A percentile compares a stretch with the other conserved stretches of the same genome.
Conservation (phyloP, 2,797 vertebrate genomes). For the Zenarchopterus dispar region DNA sequence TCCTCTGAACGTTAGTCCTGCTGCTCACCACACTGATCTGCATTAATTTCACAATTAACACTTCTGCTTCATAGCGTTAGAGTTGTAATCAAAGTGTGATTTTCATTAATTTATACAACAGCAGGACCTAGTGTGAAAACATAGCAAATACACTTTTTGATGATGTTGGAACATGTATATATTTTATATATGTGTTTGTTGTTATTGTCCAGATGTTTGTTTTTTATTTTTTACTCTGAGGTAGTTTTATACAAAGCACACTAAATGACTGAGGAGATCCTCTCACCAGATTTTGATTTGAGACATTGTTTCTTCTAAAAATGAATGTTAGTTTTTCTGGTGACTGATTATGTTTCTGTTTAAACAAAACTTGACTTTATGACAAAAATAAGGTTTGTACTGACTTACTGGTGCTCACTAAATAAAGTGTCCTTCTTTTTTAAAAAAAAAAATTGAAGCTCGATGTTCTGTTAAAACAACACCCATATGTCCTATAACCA, state of each 20-base stretch:
- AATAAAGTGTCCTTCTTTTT: slow-evolving; percentile 77
- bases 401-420: slow-evolving; percentile 73
- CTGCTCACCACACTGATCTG: slow-evolving; percentile 4
- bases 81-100: slow-evolving; percentile 46
- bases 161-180: slow-evolving; percentile 47
- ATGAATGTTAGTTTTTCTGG: slow-evolving; percentile 28
- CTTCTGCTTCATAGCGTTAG: slow-evolving; percentile 47
- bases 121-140: slow-evolving; percentile 50
- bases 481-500: too few relatives aligned
- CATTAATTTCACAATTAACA: slow-evolving; percentile 30
- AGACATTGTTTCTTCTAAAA: slow-evolving; percentile 39
- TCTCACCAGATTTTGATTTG: slow-evolving; percentile 26
- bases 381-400: slow-evolving; percentile 51
- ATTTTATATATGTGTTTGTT: slow-evolving; percentile 41
- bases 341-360: slow-evolving; percentile 45
- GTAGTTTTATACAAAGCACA: slow-evolving; percentile 51
- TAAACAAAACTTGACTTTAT: slow-evolving; percentile 56
- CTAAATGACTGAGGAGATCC: slow-evolving; percentile 45
- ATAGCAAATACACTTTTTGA: slow-evolving; percentile 35
- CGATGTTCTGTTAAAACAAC: too few relatives aligned
- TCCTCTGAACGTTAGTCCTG: not conserved
- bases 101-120: slow-evolving; percentile 66
- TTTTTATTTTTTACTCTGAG: slow-evolving; percentile 52
- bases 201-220: slow-evolving; percentile 34
- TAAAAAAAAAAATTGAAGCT: slow-evolving; percentile 14